Base-by-base conservation (phyloP, 2,113 vertebrate species). In the Sebastes schlegelii region DNA sequence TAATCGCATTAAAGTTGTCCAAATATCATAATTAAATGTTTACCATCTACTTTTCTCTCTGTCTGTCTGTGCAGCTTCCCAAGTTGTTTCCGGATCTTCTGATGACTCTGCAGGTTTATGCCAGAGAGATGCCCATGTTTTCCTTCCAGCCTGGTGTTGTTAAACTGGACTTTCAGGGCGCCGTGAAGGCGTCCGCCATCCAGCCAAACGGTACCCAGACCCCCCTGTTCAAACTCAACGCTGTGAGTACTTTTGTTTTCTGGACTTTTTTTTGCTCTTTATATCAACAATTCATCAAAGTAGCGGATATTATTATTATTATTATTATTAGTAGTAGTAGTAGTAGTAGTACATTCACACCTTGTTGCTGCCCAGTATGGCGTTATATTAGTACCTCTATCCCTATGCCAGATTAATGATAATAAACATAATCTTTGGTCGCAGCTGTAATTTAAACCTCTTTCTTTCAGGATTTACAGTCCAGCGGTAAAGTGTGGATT, bases 51-150 rank as follows among this genome's bases (percentile, higher is more conserved):
- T 52, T 19, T 43, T 5, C 16, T 46, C 3, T 43, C 8, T 23
- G 1, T 19, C 19, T 62, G 16, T 62, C 17, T 48, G 58, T 80
- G 14, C 87, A 96, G 95, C 93, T 96, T 48, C 88, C 89, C 5
- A 85, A 94, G 66, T 2, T 60, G 77, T 96, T 85, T 86, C 95
- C 95, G 2, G 74, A 85, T 70, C 89, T 95, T 89, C 60, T 83
- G 72, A 94, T 96, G 93, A 40, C 51, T 34, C 77, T 96, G 55
- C 63, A 86, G 34, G 70, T 93, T 57, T 92, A 93, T 26, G 91
- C 92, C 86, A 87, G 11, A 48, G 23, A 93, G 2, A 8, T 75
- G 5, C 95, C 95, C 0, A 6, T 72, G 12, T 79, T 95, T 83
- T 92, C 91, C 73, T 86, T 95, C 78, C 86, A 80, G 12, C n/a